Conservation (phyloP, 2,113 vertebrate genomes). For the Dolichallabes microphthalmus region DNA sequence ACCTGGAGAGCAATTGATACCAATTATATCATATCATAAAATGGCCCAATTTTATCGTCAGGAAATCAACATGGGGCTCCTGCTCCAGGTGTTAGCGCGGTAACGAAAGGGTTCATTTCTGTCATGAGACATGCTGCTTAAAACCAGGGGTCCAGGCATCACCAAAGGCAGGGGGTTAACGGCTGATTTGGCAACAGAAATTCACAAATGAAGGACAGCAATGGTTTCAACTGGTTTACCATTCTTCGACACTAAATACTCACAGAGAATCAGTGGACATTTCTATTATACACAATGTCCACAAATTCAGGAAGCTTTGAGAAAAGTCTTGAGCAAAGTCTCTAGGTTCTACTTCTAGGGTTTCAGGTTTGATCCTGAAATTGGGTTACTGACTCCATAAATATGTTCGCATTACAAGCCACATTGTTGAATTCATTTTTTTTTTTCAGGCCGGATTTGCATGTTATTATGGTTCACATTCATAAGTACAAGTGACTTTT, state of each 20-base stretch:
- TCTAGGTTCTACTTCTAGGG: neutral
- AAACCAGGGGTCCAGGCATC: slow-evolving; percentile 36
- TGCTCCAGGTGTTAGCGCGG: slow-evolving; percentile 50
- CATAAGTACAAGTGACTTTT: no score
- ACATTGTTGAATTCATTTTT: no score
- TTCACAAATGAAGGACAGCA: slow-evolving; percentile 14
- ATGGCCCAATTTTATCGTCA: slow-evolving; percentile 64
- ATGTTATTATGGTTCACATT: no score
- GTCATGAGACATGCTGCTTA: slow-evolving; percentile 55
- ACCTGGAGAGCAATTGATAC: slow-evolving; percentile 63
- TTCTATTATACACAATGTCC: neutral
- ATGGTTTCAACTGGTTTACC: neutral
- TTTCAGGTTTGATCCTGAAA: neutral
- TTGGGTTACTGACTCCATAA: neutral
- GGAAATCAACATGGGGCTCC: slow-evolving; percentile 60
- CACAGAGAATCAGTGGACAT: neutral
- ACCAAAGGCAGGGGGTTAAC: slow-evolving; percentile 14
- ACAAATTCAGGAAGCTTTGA: neutral
- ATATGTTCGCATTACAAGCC: neutral
- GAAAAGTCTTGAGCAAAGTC: neutral
- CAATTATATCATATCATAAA: slow-evolving; percentile 66
- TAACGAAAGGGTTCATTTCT: slow-evolving; percentile 75
- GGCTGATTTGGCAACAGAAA: slow-evolving; percentile 42
- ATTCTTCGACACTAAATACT: neutral
- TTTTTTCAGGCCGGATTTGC: no score